Evolutionary conservation across 2,113 vertebrate genomes (phyloP).

Genomic region (Heteronetta atricapilla): DNA sequence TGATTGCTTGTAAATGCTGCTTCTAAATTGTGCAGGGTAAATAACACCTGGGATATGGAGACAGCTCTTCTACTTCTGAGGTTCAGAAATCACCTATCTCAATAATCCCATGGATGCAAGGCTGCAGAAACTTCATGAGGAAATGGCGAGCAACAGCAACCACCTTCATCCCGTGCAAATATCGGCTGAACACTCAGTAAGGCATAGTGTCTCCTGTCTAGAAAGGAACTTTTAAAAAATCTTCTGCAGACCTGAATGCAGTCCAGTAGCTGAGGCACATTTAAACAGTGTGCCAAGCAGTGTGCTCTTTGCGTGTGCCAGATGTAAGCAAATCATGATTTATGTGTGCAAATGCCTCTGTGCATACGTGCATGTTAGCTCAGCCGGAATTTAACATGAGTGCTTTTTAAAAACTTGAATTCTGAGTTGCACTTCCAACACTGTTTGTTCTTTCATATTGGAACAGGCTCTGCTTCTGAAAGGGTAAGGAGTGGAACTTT

Average conservation of each 20-base stretch:
- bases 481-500: neutral
- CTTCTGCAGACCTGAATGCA: neutral
- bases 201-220: neutral
- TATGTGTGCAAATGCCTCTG: neutral
- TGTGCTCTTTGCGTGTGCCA: neutral
- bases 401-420: neutral
- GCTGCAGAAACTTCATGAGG: neutral
- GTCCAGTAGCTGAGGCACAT: neutral
- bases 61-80: neutral
- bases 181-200: neutral
- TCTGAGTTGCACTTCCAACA: neutral
- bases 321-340: neutral
- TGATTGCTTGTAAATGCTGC: neutral
- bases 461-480: slow-evolving; percentile 20
- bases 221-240: neutral
- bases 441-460: neutral
- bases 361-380: neutral
- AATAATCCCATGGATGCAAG: neutral
- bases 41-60: neutral
- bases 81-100: neutral
- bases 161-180: neutral
- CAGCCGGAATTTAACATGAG: neutral
- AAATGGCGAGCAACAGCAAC: neutral
- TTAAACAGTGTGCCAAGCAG: neutral
- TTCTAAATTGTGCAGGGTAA: neutral